Evolutionary conservation across 2,797 vertebrate species (phyloP).

Genomic region (Hapalemur alaotrensis): DNA sequence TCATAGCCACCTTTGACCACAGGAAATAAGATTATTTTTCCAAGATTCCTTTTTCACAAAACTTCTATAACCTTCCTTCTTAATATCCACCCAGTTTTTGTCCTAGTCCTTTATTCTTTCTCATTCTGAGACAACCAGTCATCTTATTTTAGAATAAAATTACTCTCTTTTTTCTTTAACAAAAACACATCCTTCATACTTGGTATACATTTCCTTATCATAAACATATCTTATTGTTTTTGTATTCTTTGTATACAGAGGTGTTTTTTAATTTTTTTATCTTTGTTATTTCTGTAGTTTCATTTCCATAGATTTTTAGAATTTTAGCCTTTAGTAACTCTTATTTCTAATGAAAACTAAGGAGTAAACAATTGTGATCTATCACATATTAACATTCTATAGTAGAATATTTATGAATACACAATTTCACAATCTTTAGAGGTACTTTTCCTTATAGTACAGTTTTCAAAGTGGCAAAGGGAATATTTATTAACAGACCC

Average conservation of each 20-base stretch:
- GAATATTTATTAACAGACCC: neutral
- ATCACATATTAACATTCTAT: neutral
- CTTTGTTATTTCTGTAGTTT: neutral
- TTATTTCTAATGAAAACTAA: neutral
- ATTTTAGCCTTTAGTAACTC: neutral
- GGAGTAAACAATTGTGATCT: neutral
- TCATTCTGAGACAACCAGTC: neutral
- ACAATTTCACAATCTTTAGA: neutral
- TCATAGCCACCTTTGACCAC: neutral
- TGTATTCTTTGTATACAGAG: neutral
- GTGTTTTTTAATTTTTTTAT: neutral
- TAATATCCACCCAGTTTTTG: neutral
- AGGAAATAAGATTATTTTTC: neutral
- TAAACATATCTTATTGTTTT: neutral
- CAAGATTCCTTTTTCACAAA: neutral
- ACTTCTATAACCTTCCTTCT: neutral
- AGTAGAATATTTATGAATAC: neutral
- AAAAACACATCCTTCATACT: neutral
- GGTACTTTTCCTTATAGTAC: neutral
- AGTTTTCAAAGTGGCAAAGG: neutral
- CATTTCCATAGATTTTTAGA: neutral
- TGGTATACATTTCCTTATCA: neutral
- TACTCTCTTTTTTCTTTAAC: neutral
- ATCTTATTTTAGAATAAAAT: neutral
- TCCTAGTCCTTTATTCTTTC: neutral